Base-by-base conservation (phyloP, 2,113 vertebrate species). In the Probosciger aterrimus region DNA sequence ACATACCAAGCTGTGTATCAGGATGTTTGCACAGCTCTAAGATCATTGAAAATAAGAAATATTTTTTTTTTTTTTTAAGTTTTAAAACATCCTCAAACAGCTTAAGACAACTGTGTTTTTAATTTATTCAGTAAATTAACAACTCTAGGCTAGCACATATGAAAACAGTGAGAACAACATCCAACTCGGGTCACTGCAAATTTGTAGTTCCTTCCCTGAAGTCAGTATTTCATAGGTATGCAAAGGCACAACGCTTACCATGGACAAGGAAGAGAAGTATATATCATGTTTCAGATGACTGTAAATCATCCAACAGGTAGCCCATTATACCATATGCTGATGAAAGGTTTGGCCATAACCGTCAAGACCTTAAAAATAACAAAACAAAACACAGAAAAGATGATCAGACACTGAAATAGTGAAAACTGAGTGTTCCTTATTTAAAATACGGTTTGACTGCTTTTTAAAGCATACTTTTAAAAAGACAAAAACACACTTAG, bases 171-270 rank as follows among this genome's bases (percentile, higher is more conserved):
- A 8, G 33, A 88, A 50, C 1, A 1, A 55, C 4, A 71, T n/a
- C 30, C 44, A 80, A 0, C 25, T 22, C 3, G 4, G 24, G 23
- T 59, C 57, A 84, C 23, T 67, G 13, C 18, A 86, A 80, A 47
- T 8, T 30, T 68, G n/a, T 14, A 62, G 16, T 33, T 85, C 9
- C 12, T 68, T 71, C 28, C 67, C 68, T 81, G 53, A 88, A 77
- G 63, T 57, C 6, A 53, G 22, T 30, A 89, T 50, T 75, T 84
- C 33, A 49, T 9, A 76, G 3, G 4, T 6, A 75, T 1, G 7
- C 9, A 43, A 15, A 83, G 60, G 33, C 97, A 60, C 12, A 82
- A 64, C 91, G 95, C 96, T 92, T 83, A 98, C 98, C 86, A 94
- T 78, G 41, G 50, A 75, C 28, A 89, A 37, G 44, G 74, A 86